Evolutionary conservation across 1,140 invertebrate species (phyloP), one percentile per base, ranked within the genome.

Genomic region (Venustaconcha ellipsiformis): DNA sequence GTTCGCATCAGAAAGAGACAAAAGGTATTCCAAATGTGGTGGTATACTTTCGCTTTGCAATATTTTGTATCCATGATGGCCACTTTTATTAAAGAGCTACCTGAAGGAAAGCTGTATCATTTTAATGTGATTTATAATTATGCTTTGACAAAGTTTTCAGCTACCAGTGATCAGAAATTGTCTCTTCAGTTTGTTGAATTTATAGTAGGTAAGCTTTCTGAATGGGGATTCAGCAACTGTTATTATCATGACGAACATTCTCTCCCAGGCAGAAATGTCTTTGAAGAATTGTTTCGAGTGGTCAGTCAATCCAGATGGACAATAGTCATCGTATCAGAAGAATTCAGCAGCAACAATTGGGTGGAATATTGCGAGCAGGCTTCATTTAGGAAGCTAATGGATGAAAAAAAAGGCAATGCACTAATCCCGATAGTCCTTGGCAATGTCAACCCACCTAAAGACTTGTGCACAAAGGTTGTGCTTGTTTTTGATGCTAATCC

Each of bases 311-410:
- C 18, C 20, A 60, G 12, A 60, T 60, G 20, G 17, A 60, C 59
- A 8, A n/a, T 60, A n/a, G 59, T 60, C 17, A n/a, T 60, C 18
- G 17, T 60, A 18, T n/a, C 59, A 60, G 20, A 60, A 60, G 59
- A 23, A 18, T 60, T 60, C 20, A 23, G 18, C 20, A 23, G 20
- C 17, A 60, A 60, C 20, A n/a, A 13, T 8, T 60, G 59, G 59
- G 59, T 23, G 20, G 59, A 23, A 67, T 67, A 26, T 55, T 37
- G 26, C 48, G 66, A 67, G 23, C 15, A 67, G 66, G 59, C 59
- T 8, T 18, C 59, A 8, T 60, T 60, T 23, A 60, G 20, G 59
- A 60, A 60, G 20, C 3, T n/a, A n/a, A n/a, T 60, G 4, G 5
- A 8, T 8, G 20, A 60, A n/a, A 60, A 60, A n/a, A 14, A 60